Percentiles rank a stretch among this genome's conserved stretches.
Evolutionary conservation across 2,888 invertebrate species (phyloP).

Genomic region (Chrysolina haemoptera): DNA sequence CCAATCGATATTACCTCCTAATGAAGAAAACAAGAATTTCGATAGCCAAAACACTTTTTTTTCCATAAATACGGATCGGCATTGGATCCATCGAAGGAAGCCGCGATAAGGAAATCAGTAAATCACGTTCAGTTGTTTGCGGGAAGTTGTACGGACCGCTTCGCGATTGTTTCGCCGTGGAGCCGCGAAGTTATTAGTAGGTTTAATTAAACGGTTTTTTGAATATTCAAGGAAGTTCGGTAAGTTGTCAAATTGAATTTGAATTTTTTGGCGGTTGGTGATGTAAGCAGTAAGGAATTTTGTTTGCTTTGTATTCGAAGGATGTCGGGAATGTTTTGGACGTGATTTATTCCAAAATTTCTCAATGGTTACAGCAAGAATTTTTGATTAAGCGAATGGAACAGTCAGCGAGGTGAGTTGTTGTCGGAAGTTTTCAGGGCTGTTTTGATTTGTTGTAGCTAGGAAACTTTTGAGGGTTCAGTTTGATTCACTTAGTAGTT

Average conservation of each 20-base stretch:
- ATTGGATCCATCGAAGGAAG: constrained; percentile 17
- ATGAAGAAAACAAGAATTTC: neutral
- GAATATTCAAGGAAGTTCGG: neutral
- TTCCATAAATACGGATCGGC: neutral
- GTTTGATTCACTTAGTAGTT: too few relatives aligned
- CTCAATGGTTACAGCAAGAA: neutral
- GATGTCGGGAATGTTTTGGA: neutral
- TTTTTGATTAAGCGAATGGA: neutral
- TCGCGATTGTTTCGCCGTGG: constrained; percentile 11
- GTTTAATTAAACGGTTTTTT: neutral
- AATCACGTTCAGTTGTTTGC: constrained; percentile 42
- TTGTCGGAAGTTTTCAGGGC: too few relatives aligned
- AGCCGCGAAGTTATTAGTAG: neutral
- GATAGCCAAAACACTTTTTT: constrained; percentile 1
- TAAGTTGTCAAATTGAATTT: neutral
- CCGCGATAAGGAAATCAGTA: constrained; percentile 33
- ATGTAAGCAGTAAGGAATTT: neutral
- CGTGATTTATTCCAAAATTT: neutral
- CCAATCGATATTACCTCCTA: neutral
- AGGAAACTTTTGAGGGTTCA: too few relatives aligned
- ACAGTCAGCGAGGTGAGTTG: too few relatives aligned
- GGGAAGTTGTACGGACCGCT: constrained; percentile 28
- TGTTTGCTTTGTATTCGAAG: neutral
- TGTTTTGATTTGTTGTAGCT: too few relatives aligned
- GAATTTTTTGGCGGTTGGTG: neutral